A percentile compares a stretch with the other conserved stretches of the same genome.
phyloP scores from a whole-genome alignment of 2,113 vertebrate genomes.

The Lasiurus borealis region DNA sequence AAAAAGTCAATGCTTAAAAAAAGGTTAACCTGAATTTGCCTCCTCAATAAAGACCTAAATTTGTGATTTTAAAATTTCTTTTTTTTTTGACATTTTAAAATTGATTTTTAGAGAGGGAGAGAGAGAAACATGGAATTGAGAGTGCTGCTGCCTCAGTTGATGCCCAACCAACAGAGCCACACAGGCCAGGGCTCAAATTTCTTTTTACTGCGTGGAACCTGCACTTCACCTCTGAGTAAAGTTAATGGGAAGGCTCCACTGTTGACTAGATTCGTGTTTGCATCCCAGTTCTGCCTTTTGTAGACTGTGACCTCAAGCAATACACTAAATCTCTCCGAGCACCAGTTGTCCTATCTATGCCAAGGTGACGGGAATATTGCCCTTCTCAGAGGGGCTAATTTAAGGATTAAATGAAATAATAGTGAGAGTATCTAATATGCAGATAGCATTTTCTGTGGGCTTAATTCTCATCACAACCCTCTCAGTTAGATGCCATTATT shows the following conservation, averaged over 20 bases:
- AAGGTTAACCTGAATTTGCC: background rate
- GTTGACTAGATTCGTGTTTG: background rate
- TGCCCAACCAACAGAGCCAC: background rate
- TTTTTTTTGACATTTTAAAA: background rate
- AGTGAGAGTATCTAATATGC: background rate
- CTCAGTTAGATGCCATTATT: background rate
- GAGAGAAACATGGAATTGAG: background rate
- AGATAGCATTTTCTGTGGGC: background rate
- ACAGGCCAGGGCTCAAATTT: background rate
- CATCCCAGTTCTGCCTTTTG: background rate
- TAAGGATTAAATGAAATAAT: background rate
- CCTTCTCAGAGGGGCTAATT: background rate
- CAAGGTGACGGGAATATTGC: no score
- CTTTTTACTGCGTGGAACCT: background rate
- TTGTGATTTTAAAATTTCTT: background rate
- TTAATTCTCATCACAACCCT: background rate
- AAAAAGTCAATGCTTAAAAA: conserved; percentile 46
- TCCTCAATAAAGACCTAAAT: background rate
- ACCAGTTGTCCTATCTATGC: background rate
- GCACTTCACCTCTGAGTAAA: background rate
- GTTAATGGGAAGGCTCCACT: background rate
- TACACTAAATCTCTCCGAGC: background rate
- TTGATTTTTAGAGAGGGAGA: background rate
- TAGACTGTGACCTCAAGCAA: background rate
- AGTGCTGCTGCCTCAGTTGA: background rate